Percentiles rank a stretch among this genome's conserved stretches.
Evolutionary conservation across 2,797 vertebrate genomes (phyloP).

Genomic region (Lacerta viridis): DNA sequence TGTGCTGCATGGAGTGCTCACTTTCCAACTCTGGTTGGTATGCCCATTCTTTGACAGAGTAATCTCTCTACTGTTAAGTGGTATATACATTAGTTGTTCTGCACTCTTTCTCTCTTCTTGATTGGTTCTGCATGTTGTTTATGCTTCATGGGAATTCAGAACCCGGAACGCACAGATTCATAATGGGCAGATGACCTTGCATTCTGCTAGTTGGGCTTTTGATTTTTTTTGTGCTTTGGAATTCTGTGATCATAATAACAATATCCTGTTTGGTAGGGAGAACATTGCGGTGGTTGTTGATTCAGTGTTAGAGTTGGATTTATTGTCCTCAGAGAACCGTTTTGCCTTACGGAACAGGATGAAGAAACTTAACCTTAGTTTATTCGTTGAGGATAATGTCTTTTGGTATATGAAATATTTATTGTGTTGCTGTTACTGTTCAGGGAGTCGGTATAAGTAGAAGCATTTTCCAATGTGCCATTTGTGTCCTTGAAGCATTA

Average conservation of each 20-base stretch:
- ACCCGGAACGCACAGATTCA: neutral
- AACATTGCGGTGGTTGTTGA: neutral
- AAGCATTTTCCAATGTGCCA: slow-evolving; percentile 3
- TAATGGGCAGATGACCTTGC: neutral
- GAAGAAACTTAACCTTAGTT: neutral
- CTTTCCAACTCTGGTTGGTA: too few species aligned
- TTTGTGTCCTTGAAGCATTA: neutral
- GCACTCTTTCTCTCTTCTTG: neutral
- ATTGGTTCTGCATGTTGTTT: too few species aligned
- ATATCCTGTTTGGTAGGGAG: neutral
- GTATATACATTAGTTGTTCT: neutral
- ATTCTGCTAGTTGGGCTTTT: neutral
- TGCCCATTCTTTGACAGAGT: too few species aligned
- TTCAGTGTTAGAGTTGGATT: neutral
- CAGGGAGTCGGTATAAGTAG: neutral
- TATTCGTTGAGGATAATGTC: slow-evolving; percentile 7
- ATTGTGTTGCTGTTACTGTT: slow-evolving; percentile 9
- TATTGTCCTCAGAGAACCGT: neutral
- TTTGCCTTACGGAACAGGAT: neutral
- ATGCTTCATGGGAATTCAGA: neutral
- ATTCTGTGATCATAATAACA: neutral
- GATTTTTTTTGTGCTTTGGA: neutral
- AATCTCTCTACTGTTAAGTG: neutral
- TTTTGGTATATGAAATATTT: slow-evolving; percentile 36
- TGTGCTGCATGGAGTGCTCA: too few species aligned